Conservation (phyloP, 2,888 invertebrate genomes). For the Stenoptilia bipunctidactyla region DNA sequence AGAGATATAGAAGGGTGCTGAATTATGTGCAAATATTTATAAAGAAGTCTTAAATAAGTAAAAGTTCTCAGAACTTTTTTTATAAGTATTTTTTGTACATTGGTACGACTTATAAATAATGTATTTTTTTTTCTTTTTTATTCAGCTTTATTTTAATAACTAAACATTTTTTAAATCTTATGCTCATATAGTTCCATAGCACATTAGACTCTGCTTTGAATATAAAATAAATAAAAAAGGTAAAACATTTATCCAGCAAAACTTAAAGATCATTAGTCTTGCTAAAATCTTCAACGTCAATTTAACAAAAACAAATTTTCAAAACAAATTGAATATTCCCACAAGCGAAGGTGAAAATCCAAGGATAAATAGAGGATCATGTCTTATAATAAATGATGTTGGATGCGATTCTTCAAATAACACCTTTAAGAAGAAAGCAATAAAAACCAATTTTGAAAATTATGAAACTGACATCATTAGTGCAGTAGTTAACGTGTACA, state of each 20-base stretch:
- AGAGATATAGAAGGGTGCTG: slow-evolving; percentile 18
- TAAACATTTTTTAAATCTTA: too few relatives aligned
- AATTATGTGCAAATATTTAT: too few relatives aligned
- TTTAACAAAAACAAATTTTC: slow-evolving; percentile 64
- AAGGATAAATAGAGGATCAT: slow-evolving; percentile 57
- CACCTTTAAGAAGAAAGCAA: slow-evolving; percentile 18
- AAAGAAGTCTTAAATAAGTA: too few relatives aligned
- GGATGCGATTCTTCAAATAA: slow-evolving; percentile 18
- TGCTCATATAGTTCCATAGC: too few relatives aligned
- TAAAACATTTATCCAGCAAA: too few relatives aligned
- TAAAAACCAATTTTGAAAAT: slow-evolving; percentile 22
- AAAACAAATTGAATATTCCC: slow-evolving; percentile 68
- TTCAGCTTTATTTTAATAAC: too few relatives aligned
- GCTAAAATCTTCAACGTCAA: slow-evolving; percentile 55
- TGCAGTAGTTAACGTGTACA: slow-evolving; percentile 40
- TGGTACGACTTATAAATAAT: too few relatives aligned
- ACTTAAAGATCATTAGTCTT: slow-evolving; percentile 47
- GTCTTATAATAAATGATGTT: slow-evolving; percentile 48
- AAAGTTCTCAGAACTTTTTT: too few relatives aligned
- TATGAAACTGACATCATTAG: slow-evolving; percentile 31
- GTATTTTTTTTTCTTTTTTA: too few relatives aligned
- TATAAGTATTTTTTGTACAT: too few relatives aligned
- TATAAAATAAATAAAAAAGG: too few relatives aligned
- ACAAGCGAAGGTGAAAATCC: slow-evolving; percentile 67
- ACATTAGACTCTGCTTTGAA: too few relatives aligned